Percentiles rank a stretch among this genome's conserved stretches.
Conservation (phyloP, 2,888 invertebrate species). For the Phrixothrix hirtus region DNA sequence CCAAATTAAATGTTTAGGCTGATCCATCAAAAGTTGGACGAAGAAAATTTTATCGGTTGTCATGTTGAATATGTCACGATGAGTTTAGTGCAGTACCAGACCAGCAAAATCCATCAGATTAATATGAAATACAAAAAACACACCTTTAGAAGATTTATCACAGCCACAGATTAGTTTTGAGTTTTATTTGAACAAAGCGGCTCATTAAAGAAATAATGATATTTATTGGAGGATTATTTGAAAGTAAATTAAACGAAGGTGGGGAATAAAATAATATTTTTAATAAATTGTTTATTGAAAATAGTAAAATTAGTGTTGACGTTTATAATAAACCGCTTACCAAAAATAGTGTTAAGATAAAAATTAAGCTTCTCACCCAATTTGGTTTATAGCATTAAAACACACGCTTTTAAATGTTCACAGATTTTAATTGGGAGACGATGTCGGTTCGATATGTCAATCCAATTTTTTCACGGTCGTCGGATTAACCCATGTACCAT, state of each 20-base stretch:
- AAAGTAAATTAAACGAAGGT: too few species aligned
- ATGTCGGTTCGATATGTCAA: slow-evolving; percentile 34
- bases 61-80: slow-evolving; percentile 30
- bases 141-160: slow-evolving; percentile 16
- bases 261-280: too few species aligned
- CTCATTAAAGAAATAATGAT: too few species aligned
- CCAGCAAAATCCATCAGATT: slow-evolving; percentile 29
- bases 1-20: slow-evolving; percentile 22
- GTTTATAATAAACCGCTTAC: slow-evolving; percentile 13
- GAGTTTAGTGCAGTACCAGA: slow-evolving; percentile 31
- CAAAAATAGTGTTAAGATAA: slow-evolving; percentile 7
- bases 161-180: background rate
- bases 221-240: too few species aligned
- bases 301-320: too few species aligned
- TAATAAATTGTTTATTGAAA: too few species aligned
- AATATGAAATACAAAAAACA: slow-evolving; percentile 19
- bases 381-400: slow-evolving; percentile 24
- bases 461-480: slow-evolving; percentile 31
- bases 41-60: slow-evolving; percentile 22
- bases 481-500: slow-evolving; percentile 35
- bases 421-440: slow-evolving; percentile 39
- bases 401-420: slow-evolving; percentile 31
- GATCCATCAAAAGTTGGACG: slow-evolving; percentile 17
- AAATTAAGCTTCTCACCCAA: slow-evolving; percentile 22
- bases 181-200: background rate